phyloP scores from a whole-genome alignment of 53 echinoderm and acorn worm species.

The Echinarachnius parma region DNA sequence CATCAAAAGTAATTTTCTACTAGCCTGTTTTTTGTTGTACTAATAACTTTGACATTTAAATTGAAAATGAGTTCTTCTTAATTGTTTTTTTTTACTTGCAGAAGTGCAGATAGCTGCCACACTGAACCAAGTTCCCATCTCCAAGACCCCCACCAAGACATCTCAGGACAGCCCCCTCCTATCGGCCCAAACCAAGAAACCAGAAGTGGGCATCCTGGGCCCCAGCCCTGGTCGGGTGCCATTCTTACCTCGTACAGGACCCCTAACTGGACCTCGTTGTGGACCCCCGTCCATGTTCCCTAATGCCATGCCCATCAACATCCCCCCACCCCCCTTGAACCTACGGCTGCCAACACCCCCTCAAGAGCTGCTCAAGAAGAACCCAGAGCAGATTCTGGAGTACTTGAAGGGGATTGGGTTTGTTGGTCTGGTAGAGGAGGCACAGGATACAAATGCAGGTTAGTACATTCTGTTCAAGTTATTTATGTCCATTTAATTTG shows the following conservation, averaged over 20 bases:
- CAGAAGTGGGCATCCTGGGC: slow-evolving; percentile 12
- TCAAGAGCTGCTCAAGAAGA: slow-evolving; percentile 9
- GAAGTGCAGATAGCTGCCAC: slow-evolving; percentile 25
- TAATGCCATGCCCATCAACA: slow-evolving; percentile 26
- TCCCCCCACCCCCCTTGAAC: slow-evolving; percentile 38
- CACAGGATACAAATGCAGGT: too few relatives aligned
- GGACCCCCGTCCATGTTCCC: slow-evolving; percentile 35
- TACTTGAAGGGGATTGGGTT: slow-evolving; percentile 5
- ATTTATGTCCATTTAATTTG: too few relatives aligned
- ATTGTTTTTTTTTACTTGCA: background rate
- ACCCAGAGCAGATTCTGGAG: slow-evolving; percentile 17
- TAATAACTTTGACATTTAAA: too few relatives aligned
- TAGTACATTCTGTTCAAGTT: too few relatives aligned
- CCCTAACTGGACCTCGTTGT: background rate
- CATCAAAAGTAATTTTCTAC: too few relatives aligned
- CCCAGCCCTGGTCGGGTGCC: slow-evolving; percentile 9
- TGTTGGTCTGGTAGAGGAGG: too few relatives aligned
- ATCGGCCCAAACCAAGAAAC: slow-evolving; percentile 3
- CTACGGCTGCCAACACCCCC: slow-evolving; percentile 17
- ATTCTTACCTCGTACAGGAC: background rate
- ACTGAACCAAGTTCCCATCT: background rate
- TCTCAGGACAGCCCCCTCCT: slow-evolving; percentile 8
- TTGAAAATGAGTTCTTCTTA: background rate
- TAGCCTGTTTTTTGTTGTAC: too few relatives aligned
- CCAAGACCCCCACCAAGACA: background rate